Conservation (phyloP, 2,888 invertebrate species). For the Phengaris arion region DNA sequence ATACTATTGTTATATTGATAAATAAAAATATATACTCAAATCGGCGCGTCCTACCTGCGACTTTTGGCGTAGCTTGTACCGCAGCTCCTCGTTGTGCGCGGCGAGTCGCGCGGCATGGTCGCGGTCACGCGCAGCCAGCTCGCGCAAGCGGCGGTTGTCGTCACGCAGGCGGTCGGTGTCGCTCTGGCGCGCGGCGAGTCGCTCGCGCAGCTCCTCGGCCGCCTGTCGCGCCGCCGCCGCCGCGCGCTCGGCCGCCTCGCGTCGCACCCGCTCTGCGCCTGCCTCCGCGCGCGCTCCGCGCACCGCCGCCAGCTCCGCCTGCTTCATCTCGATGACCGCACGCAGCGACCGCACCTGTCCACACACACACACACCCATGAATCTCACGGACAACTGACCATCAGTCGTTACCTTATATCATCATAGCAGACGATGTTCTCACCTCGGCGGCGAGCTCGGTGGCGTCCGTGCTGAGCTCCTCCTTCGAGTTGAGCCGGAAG, state of each 20-base stretch:
- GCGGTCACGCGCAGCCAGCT: conserved; percentile 86
- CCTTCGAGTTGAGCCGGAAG: conserved; percentile 58
- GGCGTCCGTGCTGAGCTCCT: conserved; percentile 71
- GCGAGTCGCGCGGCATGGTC: conserved; percentile 88
- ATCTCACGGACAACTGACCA: not conserved
- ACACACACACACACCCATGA: not conserved
- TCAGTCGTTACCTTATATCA: not conserved
- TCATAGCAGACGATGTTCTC: conserved; percentile 32
- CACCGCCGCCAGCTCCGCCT: conserved; percentile 89
- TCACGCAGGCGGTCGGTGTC: conserved; percentile 82
- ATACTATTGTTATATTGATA: too few species aligned
- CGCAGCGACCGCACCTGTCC: conserved; percentile 83
- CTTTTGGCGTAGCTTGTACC: conserved; percentile 91
- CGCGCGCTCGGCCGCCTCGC: conserved; percentile 85
- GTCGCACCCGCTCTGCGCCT: conserved; percentile 85
- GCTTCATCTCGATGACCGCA: conserved; percentile 92
- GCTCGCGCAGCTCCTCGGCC: conserved; percentile 91
- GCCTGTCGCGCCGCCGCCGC: conserved; percentile 88
- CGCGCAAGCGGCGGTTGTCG: conserved; percentile 85
- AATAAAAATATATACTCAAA: too few species aligned
- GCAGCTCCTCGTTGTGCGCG: conserved; percentile 92
- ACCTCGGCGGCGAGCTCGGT: conserved; percentile 73
- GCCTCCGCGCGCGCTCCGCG: conserved; percentile 85
- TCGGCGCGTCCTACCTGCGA: conserved; percentile 78
- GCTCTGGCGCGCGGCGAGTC: conserved; percentile 84